These are phyloP conservation scores for Catostylus mosaicus DNA, from an alignment of 30 jellyfish, hydroid and myxozoan genomes.

Conservation along the genomic window DNA sequence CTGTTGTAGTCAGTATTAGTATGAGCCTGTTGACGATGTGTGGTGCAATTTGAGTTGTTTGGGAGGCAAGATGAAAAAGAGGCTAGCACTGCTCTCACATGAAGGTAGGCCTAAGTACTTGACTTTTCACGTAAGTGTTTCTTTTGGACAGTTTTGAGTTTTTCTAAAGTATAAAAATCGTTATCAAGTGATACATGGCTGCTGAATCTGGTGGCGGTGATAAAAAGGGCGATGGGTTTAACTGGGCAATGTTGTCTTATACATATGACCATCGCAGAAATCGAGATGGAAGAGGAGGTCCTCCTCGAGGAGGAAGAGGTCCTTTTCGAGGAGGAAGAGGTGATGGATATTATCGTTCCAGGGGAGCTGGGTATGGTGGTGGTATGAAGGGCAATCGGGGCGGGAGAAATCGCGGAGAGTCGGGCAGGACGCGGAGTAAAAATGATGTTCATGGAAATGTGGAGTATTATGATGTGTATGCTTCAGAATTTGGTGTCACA, in stretches of 20 bases:
- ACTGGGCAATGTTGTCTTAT: constrained; percentile 48
- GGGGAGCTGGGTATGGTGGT: neutral
- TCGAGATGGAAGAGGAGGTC: neutral
- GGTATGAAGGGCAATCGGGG: neutral
- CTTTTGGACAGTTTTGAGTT: too few relatives aligned
- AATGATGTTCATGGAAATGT: neutral
- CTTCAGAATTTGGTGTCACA: neutral
- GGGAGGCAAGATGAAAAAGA: too few relatives aligned
- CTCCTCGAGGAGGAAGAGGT: neutral
- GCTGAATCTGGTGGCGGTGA: constrained; percentile 5
- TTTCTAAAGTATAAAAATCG: too few relatives aligned
- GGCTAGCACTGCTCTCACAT: too few relatives aligned
- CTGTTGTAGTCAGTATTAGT: too few relatives aligned
- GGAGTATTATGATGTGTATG: neutral
- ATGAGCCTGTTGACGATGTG: too few relatives aligned
- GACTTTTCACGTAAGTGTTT: too few relatives aligned
- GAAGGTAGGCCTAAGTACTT: too few relatives aligned
- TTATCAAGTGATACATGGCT: constrained; percentile 30
- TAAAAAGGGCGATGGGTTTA: neutral
- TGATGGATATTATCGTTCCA: neutral
- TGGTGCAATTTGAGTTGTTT: too few relatives aligned
- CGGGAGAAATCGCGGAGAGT: neutral
- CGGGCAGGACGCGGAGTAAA: neutral
- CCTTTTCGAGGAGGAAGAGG: neutral
- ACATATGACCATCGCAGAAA: constrained; percentile 4